These are phyloP conservation scores for Achlya flavicornis DNA, from an alignment of 2,888 invertebrate genomes.

Conservation along the genomic window DNA sequence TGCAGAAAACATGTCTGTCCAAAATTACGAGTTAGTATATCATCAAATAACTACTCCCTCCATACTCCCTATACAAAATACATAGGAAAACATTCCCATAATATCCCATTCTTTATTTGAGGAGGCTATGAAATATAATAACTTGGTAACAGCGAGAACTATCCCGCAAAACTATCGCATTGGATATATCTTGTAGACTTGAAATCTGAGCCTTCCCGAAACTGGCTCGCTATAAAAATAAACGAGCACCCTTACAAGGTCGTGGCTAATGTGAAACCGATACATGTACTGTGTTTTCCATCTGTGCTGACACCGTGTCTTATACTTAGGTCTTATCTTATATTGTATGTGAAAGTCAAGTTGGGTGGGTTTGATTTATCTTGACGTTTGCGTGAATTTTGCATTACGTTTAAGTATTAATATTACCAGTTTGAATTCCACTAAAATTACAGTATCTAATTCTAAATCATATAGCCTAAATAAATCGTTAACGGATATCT, in stretches of 20 bases:
- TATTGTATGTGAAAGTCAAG: background rate
- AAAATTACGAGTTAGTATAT: too few relatives aligned
- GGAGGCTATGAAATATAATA: conserved; percentile 8
- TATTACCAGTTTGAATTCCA: too few relatives aligned
- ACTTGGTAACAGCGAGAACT: conserved; percentile 7
- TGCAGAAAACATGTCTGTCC: too few relatives aligned
- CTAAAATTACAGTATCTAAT: too few relatives aligned
- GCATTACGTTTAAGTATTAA: too few relatives aligned
- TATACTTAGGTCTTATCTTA: conserved; percentile 19
- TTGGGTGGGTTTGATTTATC: background rate
- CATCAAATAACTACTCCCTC: too few relatives aligned
- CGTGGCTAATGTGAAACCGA: conserved; percentile 45
- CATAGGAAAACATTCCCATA: background rate
- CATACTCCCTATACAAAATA: too few relatives aligned
- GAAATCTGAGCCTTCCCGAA: conserved; percentile 37
- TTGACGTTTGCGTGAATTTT: background rate
- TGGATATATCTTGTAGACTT: conserved; percentile 20
- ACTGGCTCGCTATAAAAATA: conserved; percentile 44
- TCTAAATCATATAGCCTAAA: too few relatives aligned
- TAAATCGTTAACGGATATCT: too few relatives aligned
- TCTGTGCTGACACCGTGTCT: conserved; percentile 18
- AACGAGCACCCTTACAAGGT: conserved; percentile 42
- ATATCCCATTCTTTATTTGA: background rate
- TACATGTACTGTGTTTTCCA: conserved; percentile 32
- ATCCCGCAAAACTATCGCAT: conserved; percentile 22